Conservation (phyloP, 2,888 invertebrate genomes). For the Steinernema hermaphroditum region DNA sequence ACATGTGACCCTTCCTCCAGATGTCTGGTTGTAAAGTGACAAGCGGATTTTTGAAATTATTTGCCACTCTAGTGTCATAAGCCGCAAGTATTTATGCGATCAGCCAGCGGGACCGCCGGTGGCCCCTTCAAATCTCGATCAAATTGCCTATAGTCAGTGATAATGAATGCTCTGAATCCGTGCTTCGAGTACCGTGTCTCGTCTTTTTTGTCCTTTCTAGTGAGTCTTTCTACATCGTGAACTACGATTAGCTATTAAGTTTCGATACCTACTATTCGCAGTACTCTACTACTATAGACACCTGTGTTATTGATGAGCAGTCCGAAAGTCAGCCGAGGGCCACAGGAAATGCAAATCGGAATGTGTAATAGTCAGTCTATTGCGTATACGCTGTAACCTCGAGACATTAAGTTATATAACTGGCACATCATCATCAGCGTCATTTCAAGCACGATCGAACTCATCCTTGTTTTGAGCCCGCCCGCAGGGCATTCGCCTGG, state of each 20-base stretch:
- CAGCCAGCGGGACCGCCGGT: not conserved
- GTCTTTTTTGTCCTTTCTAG: not conserved
- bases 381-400: slow-evolving; percentile 30
- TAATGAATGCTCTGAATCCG: slow-evolving; percentile 5
- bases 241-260: not conserved
- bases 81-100: slow-evolving; percentile 19
- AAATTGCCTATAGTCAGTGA: slow-evolving; percentile 24
- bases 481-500: slow-evolving; percentile 8
- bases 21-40: not conserved
- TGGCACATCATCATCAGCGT: slow-evolving; percentile 30
- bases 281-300: slow-evolving; percentile 28
- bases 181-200: not conserved
- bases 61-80: not conserved
- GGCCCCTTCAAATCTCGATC: slow-evolving; percentile 23
- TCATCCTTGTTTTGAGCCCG: slow-evolving; percentile 31
- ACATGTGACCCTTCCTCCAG: not conserved
- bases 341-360: slow-evolving; percentile 31
- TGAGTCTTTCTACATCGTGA: not conserved
- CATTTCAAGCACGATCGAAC: slow-evolving; percentile 28
- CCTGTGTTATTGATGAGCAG: slow-evolving; percentile 30
- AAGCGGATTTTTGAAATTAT: not conserved
- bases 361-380: slow-evolving; percentile 31
- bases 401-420: slow-evolving; percentile 31
- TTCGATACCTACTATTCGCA: slow-evolving; percentile 22
- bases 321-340: slow-evolving; percentile 28